These are phyloP conservation scores for Gila orcuttii DNA, from an alignment of 2,113 vertebrate species.

Conservation along the genomic window DNA sequence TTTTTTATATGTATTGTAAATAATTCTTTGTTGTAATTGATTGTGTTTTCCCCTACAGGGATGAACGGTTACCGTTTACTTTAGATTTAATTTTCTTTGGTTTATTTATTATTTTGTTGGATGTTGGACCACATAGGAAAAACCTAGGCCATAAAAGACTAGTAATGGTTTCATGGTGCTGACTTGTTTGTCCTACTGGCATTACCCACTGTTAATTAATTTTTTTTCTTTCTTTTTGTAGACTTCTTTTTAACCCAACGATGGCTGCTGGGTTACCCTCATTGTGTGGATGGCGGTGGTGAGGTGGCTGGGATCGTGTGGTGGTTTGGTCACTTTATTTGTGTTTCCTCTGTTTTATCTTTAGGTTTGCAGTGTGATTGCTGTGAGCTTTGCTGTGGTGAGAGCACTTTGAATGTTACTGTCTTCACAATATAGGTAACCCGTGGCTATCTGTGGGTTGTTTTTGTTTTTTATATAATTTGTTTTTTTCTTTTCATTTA, in stretches of 20 bases:
- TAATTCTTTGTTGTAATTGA: not conserved
- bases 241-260: not conserved
- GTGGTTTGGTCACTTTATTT: not conserved
- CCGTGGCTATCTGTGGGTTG: too few species aligned
- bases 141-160: not conserved
- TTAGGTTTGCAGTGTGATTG: not conserved
- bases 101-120: not conserved
- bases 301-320: not conserved
- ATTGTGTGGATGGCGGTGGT: not conserved
- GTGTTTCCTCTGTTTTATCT: not conserved
- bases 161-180: too few species aligned
- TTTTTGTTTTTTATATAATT: too few species aligned
- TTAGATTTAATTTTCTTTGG: not conserved
- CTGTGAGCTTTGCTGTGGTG: not conserved
- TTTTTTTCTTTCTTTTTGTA: not conserved
- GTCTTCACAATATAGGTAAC: too few species aligned
- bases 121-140: not conserved
- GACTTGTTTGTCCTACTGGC: not conserved
- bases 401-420: not conserved
- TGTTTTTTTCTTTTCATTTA: not conserved
- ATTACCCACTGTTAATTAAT: not conserved
- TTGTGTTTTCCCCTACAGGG: not conserved
- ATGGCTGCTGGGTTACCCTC: not conserved
- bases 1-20: not conserved
- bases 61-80: constrained; percentile 1